Evolutionary conservation across 2,113 vertebrate species (phyloP).

Genomic region (zebrafish (Danio rerio)): DNA sequence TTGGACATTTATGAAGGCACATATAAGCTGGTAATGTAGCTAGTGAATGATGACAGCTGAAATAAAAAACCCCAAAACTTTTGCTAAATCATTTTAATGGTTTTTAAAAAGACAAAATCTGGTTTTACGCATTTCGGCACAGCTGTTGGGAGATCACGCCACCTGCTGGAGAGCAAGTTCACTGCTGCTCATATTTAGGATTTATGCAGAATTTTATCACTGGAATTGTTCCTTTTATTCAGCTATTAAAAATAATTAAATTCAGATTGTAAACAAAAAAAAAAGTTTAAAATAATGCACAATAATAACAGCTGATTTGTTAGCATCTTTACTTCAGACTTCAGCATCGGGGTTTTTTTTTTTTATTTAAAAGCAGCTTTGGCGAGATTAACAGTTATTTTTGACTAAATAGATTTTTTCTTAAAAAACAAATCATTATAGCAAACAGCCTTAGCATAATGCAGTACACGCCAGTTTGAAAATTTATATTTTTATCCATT

Average conservation of each 20-base stretch:
- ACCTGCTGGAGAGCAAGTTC: conserved; percentile 48
- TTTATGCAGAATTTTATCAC: neutral
- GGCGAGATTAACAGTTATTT: too few species aligned
- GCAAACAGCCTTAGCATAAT: too few species aligned
- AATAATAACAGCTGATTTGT: too few species aligned
- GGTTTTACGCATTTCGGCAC: neutral
- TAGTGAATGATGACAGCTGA: neutral
- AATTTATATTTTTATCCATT: too few species aligned
- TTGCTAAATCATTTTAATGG: neutral
- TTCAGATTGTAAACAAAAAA: too few species aligned
- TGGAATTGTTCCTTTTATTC: neutral
- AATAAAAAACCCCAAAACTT: neutral
- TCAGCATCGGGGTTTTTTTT: too few species aligned
- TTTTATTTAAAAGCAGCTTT: too few species aligned
- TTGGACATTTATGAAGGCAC: neutral
- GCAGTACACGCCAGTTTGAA: too few species aligned
- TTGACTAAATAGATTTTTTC: too few species aligned
- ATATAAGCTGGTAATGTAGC: conserved; percentile 23
- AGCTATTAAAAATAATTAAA: neutral
- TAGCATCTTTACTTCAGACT: too few species aligned
- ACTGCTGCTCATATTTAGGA: neutral
- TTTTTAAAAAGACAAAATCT: neutral
- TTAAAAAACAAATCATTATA: too few species aligned
- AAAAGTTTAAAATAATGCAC: too few species aligned
- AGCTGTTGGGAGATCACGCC: conserved; percentile 14